A percentile compares a stretch with the other conserved stretches of the same genome.
These are phyloP conservation scores for Orthonyx spaldingii DNA, from an alignment of 2,113 vertebrate species.

Conservation along the genomic window DNA sequence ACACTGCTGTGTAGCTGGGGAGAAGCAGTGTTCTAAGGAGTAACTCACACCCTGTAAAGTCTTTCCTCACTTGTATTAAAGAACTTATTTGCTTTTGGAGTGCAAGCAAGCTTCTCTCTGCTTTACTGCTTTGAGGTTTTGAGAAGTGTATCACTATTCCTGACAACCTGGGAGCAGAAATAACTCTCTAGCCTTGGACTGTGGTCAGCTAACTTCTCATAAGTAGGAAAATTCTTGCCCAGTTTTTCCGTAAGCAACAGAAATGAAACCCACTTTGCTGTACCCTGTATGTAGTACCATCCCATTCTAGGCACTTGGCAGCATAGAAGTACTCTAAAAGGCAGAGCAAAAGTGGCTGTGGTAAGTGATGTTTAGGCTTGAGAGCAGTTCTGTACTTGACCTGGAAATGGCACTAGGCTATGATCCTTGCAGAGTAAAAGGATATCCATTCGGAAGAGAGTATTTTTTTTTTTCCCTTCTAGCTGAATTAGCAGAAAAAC, in stretches of 20 bases:
- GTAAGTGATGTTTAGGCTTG: neutral
- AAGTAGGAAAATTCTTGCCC: neutral
- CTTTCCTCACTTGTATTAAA: neutral
- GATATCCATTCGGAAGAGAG: neutral
- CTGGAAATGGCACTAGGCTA: neutral
- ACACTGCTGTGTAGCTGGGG: neutral
- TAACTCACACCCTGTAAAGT: fast-evolving
- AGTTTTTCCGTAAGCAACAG: neutral
- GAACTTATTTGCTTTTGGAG: neutral
- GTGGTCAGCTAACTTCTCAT: neutral
- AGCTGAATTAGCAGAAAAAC: neutral
- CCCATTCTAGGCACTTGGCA: neutral
- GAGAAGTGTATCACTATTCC: neutral
- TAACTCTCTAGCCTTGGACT: neutral
- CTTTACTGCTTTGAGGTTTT: neutral
- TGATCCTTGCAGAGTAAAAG: neutral
- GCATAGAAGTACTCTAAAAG: neutral
- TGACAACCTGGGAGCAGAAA: neutral
- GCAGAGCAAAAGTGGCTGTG: neutral
- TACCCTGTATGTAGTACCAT: neutral
- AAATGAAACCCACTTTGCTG: neutral
- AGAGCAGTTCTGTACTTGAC: neutral
- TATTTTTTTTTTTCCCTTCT: neutral
- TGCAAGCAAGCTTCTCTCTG: neutral
- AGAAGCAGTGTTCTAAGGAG: neutral